Base-by-base conservation (phyloP, 2,888 invertebrate genomes). In the Drosophila rellima region DNA sequence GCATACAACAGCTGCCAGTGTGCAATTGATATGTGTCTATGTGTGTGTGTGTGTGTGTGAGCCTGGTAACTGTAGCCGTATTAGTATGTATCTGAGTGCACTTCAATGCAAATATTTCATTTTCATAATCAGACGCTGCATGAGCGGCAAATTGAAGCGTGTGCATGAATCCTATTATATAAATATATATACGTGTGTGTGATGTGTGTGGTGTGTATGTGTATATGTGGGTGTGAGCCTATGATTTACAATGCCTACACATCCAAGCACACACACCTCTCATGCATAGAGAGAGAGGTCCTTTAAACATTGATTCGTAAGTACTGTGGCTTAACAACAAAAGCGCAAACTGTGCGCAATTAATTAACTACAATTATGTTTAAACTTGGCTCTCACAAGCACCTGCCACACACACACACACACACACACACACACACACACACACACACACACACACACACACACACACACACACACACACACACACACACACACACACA, bases 101-200 rank as follows among this genome's bases (percentile, higher is more conserved):
- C 54, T 74, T 71, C 40, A 66, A 83, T 69, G 78, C 79, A 82
- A 79, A 79, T 81, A 87, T 71, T 71, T 81, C 79, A 84, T 84
- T 87, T 63, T 73, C 82, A 82, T 72, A 65, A 80, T 81, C 78
- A 70, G 57, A 54, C 57, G 45, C 40, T 56, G 63, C 54, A 42
- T 37, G 45, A 56, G 68, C 65, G 59, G 52, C 74, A 74, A 80
- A 69, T 70, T 69, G 54, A 67, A 65, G 64, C 42, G 66, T 55
- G 59, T 37, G 50, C 66, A 51, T 29, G 31, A 67, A 59, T 61
- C 40, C 40, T 45, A 55, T 50, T 57, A 31, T 20, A 31, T 29
- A 7, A 13, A 44, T 10, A n/a, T 39, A 6, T 13, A 8, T 15
- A 2, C 3, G 3, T 17, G 15, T 39, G 17, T 35, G 23, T 31